Percentiles rank a stretch among this genome's conserved stretches.
phyloP scores from a whole-genome alignment of 2,888 invertebrate genomes.

The Sepioteuthis lessoniana region DNA sequence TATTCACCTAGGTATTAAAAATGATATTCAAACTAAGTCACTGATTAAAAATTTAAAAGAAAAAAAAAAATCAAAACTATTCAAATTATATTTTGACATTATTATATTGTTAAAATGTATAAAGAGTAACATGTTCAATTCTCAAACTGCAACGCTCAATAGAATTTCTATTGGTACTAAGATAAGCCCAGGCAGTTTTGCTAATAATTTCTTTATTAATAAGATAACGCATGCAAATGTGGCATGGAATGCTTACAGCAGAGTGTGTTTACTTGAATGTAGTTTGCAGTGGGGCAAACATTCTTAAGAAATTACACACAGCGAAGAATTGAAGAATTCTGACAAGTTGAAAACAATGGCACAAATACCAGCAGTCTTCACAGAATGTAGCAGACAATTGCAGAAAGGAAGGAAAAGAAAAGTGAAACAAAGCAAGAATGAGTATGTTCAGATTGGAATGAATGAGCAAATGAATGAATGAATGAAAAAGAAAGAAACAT shows the following conservation, averaged over 20 bases:
- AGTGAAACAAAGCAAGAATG: background rate
- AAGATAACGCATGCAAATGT: background rate
- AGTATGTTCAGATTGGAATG: background rate
- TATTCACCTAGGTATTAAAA: no score
- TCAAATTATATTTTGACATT: no score
- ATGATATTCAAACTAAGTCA: no score
- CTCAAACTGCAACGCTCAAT: no score
- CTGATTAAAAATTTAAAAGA: no score
- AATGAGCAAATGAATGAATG: background rate
- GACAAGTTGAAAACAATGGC: background rate
- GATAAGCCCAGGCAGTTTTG: no score
- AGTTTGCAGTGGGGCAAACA: background rate
- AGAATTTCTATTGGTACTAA: no score
- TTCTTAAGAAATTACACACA: conserved; percentile 12
- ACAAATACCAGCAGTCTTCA: background rate
- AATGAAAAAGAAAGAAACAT: background rate
- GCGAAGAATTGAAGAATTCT: background rate
- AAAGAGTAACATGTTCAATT: no score
- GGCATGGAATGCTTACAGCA: background rate
- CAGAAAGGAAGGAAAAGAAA: background rate
- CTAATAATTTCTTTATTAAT: no score
- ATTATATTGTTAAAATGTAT: no score
- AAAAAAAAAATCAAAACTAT: no score
- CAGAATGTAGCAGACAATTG: background rate
- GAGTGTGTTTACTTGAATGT: background rate